A percentile compares a stretch with the other conserved stretches of the same genome.
These are phyloP conservation scores for Erebia palarica DNA, from an alignment of 2,888 invertebrate species.

Conservation along the genomic window DNA sequence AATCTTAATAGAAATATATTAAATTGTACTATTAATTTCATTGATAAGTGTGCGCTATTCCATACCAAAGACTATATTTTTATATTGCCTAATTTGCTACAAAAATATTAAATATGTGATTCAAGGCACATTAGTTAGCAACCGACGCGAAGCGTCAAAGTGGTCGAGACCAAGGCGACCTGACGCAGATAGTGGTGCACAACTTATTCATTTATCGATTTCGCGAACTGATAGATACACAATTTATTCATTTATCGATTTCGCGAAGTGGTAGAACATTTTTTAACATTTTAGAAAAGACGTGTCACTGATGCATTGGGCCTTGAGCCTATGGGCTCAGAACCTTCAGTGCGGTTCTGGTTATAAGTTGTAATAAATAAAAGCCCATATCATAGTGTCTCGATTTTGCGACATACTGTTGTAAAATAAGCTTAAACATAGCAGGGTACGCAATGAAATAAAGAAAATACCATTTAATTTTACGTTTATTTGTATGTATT, in stretches of 20 bases:
- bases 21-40: background rate
- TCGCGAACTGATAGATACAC: no score
- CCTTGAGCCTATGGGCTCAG: background rate
- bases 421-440: slow-evolving; percentile 3
- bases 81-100: background rate
- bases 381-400: background rate
- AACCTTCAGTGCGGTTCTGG: background rate
- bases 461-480: slow-evolving; percentile 37
- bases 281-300: no score
- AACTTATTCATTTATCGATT: no score
- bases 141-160: background rate
- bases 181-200: no score
- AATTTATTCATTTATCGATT: no score
- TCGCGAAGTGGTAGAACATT: no score
- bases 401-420: slow-evolving; percentile 3
- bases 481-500: slow-evolving; percentile 53
- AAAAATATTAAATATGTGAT: no score
- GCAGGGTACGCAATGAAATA: slow-evolving; percentile 17
- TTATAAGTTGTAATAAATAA: background rate
- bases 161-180: background rate
- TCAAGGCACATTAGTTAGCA: no score
- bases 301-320: no score
- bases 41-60: background rate
- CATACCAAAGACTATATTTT: slow-evolving; percentile 18
- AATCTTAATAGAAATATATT: background rate